A percentile compares a stretch with the other conserved stretches of the same genome.
Evolutionary conservation across 2,797 vertebrate genomes (phyloP).

Genomic region (Novumbra hubbsi): DNA sequence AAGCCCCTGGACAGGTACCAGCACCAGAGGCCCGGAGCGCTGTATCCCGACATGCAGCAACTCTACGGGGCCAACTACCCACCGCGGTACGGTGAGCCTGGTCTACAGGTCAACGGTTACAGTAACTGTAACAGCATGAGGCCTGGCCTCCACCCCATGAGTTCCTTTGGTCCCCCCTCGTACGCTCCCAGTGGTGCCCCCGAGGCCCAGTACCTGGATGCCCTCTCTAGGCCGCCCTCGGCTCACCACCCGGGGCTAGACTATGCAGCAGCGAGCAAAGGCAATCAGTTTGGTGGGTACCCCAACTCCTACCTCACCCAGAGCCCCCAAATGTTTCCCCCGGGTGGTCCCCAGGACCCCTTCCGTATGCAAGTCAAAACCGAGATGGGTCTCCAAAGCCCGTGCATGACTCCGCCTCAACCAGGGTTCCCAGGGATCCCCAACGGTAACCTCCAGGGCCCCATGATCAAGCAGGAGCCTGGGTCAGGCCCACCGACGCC

Average conservation of each 20-base stretch:
- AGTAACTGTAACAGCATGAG: slow-evolving; percentile 75
- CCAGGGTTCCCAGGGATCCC: slow-evolving; percentile 51
- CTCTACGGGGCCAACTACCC: slow-evolving; percentile 82
- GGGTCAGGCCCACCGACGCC: slow-evolving; percentile 61
- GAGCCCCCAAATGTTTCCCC: slow-evolving; percentile 68
- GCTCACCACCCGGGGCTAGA: slow-evolving; percentile 72
- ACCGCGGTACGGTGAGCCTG: slow-evolving; percentile 78
- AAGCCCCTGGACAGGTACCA: slow-evolving; percentile 85
- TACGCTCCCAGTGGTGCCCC: slow-evolving; percentile 73
- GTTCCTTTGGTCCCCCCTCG: slow-evolving; percentile 68
- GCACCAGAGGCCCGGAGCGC: slow-evolving; percentile 78
- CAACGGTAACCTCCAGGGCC: slow-evolving; percentile 64
- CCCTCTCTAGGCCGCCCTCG: slow-evolving; percentile 75
- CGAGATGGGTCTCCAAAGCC: slow-evolving; percentile 72
- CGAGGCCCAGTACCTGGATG: slow-evolving; percentile 78
- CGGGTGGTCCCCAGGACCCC: slow-evolving; percentile 72
- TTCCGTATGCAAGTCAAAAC: slow-evolving; percentile 84
- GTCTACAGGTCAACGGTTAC: slow-evolving; percentile 85
- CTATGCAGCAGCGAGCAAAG: slow-evolving; percentile 77
- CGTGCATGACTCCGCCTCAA: slow-evolving; percentile 23
- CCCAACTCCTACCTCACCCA: slow-evolving; percentile 73
- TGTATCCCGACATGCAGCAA: slow-evolving; percentile 80
- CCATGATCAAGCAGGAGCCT: slow-evolving; percentile 70
- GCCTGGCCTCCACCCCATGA: slow-evolving; percentile 73
- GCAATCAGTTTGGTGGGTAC: slow-evolving; percentile 76